Base-by-base conservation (phyloP, 2,888 invertebrate species). In the Erebia palarica region DNA sequence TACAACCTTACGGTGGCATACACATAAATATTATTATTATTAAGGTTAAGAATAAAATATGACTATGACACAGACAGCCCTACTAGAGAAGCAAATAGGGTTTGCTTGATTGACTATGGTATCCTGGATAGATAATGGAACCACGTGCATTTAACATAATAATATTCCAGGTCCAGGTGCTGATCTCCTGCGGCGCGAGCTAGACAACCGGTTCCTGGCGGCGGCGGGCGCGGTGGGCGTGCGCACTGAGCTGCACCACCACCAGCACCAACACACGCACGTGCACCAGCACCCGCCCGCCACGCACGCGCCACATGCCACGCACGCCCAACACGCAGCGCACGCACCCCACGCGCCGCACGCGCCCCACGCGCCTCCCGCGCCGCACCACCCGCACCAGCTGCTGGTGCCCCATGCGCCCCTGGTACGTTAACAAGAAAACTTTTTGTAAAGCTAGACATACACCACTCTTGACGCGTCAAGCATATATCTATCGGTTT, bases 201-300 rank as follows among this genome's bases (percentile, higher is more conserved):
- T 98, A 81, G 98, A 98, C 94, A 97, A 95, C 84, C 95, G 98
- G 84, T 98, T 98, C 93, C 94, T 98, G 84, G 97, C 98, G 80
- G 97, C 97, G 67, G 96, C 97, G 86, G 97, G 97, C 80, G 94
- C 96, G 77, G 82, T 88, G 85, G 79, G 88, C 89, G 94, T 96
- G 83, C 95, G 97, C 82, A 97, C 97, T 66, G 98, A 97, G 93
- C 96, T 97, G 95, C 98, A 97, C 89, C 97, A 97, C 93, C 98
- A 98, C 94, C 97, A 97, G 89, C 98, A 98, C 91, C 97, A 98
- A 85, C 98, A 97, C 88, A 97, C 97, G 68, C 97, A 97, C 90
- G 96, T 98, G 82, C 98, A 97, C 93, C 97, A 97, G 84, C 97
- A 97, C 87, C 96, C 96, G 78, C 94, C 96, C 71, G 77, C 95